These are phyloP conservation scores for Leptinotarsa tumamoca DNA, from an alignment of 2,888 invertebrate genomes.

Conservation along the genomic window DNA sequence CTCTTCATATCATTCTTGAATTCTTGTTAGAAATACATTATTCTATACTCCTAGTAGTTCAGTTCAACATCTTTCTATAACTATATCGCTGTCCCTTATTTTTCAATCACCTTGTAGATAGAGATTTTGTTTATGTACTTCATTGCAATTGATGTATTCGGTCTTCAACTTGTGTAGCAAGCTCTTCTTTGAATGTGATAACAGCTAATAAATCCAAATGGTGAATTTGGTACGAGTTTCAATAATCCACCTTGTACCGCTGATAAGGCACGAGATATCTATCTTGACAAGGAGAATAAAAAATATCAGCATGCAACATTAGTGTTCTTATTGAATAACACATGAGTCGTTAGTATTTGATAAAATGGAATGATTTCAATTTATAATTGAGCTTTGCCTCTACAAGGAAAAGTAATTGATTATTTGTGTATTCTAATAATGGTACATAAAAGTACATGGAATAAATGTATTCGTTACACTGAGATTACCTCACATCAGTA, in stretches of 20 bases:
- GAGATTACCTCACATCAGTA: neutral
- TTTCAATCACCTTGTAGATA: too few species aligned
- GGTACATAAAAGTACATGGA: conserved; percentile 7
- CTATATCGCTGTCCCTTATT: too few species aligned
- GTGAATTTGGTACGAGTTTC: neutral
- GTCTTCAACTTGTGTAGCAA: too few species aligned
- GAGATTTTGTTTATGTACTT: too few species aligned
- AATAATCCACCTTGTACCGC: neutral
- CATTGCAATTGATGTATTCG: too few species aligned
- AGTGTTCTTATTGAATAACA: conserved; percentile 19
- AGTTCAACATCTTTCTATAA: too few species aligned
- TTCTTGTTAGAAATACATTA: too few species aligned
- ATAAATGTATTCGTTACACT: neutral
- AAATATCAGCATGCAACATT: conserved; percentile 7
- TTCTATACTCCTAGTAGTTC: too few species aligned
- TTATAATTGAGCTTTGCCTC: conserved; percentile 25
- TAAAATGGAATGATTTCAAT: conserved; percentile 18
- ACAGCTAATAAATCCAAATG: too few species aligned
- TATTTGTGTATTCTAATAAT: conserved; percentile 9
- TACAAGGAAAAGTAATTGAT: conserved; percentile 18
- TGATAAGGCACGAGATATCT: neutral
- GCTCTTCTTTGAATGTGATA: too few species aligned
- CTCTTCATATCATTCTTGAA: too few species aligned
- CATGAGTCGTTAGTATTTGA: conserved; percentile 24
- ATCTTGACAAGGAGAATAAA: neutral